Evolutionary conservation across 2,113 vertebrate genomes (phyloP).

Genomic region (Hassar affinis): DNA sequence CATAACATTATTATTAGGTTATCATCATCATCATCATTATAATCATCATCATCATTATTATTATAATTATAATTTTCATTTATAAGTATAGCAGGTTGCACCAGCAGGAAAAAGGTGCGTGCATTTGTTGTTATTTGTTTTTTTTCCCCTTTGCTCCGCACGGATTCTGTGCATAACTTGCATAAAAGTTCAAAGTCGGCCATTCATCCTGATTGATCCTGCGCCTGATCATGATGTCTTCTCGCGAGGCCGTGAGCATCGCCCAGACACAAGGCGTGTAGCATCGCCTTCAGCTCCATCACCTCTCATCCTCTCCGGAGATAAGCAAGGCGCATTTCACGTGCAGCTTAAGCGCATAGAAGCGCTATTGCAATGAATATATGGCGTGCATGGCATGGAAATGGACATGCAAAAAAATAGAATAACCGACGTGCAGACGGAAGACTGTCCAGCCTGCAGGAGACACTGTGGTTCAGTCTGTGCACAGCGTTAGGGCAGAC

Average conservation of each 20-base stretch:
- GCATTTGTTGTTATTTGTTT: neutral
- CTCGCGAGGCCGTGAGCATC: conserved; percentile 16
- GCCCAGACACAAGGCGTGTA: conserved; percentile 45
- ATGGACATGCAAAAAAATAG: neutral
- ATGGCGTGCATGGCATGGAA: neutral
- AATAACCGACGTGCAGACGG: conserved; percentile 17
- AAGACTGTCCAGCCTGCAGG: neutral
- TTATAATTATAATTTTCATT: too few species aligned
- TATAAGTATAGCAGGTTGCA: too few species aligned
- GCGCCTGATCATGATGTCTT: neutral
- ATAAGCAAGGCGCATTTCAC: neutral
- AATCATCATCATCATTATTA: neutral
- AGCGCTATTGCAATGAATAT: neutral
- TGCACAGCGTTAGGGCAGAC: conserved; percentile 28
- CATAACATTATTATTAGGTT: neutral
- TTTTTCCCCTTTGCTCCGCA: too few species aligned
- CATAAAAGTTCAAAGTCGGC: neutral
- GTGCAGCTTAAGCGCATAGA: neutral
- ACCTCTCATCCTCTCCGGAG: neutral
- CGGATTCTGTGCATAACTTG: neutral
- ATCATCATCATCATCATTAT: neutral
- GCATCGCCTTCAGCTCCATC: conserved; percentile 24
- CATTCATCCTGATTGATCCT: neutral
- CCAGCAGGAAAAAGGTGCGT: neutral
- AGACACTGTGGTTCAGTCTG: conserved; percentile 28